These are phyloP conservation scores for Dermolepida albohirtum DNA, from an alignment of 2,888 invertebrate genomes.

Conservation along the genomic window DNA sequence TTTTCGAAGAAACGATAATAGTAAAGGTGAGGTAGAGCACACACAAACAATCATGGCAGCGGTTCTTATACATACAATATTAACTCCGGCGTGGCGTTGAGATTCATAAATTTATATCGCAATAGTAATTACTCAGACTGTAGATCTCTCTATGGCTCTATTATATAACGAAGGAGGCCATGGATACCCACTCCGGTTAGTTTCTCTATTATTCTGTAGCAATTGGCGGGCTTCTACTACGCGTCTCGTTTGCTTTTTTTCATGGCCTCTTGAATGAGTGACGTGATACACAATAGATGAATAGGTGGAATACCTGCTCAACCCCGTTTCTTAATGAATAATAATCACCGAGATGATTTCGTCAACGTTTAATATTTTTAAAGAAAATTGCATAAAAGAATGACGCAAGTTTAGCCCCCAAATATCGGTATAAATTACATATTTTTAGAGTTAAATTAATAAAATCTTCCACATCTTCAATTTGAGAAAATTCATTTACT, in stretches of 20 bases:
- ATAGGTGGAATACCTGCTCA: too few species aligned
- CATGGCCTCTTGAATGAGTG: slow-evolving; percentile 17
- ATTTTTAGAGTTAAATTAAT: too few species aligned
- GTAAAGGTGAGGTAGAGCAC: slow-evolving; percentile 30
- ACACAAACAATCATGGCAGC: slow-evolving; percentile 3
- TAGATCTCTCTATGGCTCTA: slow-evolving; percentile 30
- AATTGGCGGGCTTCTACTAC: slow-evolving; percentile 7
- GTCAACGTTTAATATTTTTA: too few species aligned
- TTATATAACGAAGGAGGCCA: slow-evolving; percentile 34
- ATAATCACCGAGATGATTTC: too few species aligned
- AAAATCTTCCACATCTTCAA: too few species aligned
- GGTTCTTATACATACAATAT: not conserved
- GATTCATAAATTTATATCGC: slow-evolving; percentile 37
- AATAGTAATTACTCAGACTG: slow-evolving; percentile 34
- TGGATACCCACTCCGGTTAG: slow-evolving; percentile 27
- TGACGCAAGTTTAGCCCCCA: too few species aligned
- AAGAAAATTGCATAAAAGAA: too few species aligned
- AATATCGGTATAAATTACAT: too few species aligned
- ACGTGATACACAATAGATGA: too few species aligned
- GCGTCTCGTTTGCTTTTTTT: slow-evolving; percentile 15
- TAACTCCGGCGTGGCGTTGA: slow-evolving; percentile 6
- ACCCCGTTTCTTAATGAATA: too few species aligned
- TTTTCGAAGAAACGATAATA: slow-evolving; percentile 33
- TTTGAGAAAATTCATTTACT: too few species aligned
- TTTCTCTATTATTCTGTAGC: slow-evolving; percentile 21